Evolutionary conservation across 2,797 vertebrate genomes (phyloP), one percentile per base, ranked within the genome.

Genomic region (Tokudaia muenninki): DNA sequence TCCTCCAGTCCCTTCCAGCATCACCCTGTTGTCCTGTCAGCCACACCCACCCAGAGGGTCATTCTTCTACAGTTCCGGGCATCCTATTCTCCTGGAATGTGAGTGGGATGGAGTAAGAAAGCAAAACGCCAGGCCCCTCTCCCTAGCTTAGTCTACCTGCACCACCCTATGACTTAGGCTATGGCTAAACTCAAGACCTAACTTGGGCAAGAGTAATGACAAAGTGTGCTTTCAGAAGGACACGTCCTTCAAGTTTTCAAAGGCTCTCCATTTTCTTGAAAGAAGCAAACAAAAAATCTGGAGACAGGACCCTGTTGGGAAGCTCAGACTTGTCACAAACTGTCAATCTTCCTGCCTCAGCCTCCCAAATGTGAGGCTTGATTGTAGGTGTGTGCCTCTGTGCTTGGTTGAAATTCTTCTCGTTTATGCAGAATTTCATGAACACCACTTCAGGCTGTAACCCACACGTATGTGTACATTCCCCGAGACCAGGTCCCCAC

Each of bases 71-170:
- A 93, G 74, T 70, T 59, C 41, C 6, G 57, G 29, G n/a, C 61
- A 59, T 72, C 79, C 87, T 81, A 86, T 31, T 89, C 72, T 97
- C 80, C 87, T 87, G 65, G 95, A 91, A 90, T 21, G 5, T 41
- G 52, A 91, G 31, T 91, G 77, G 37, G 29, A 8, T 57, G 87
- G 29, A 41, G 1, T 59, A 11, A 50, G 55, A 88, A 96, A 89
- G 50, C 34, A 78, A 79, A 95, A 44, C 78, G 41, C 13, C 24
- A 14, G 50, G 10, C 24, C 41, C 74, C 22, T 63, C 47, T 26
- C 44, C 24, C 37, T 31, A 1, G 16, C 6, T 83, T 70, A 57
- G 74, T 41, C 84, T 84, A 31, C 52, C 78, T 52, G n/a, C 50
- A 44, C 52, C 50, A 10, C 4, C n/a, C 55, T 59, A 47, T 89